Conservation (phyloP, 2,113 vertebrate species). For the Zosterops pallidus region DNA sequence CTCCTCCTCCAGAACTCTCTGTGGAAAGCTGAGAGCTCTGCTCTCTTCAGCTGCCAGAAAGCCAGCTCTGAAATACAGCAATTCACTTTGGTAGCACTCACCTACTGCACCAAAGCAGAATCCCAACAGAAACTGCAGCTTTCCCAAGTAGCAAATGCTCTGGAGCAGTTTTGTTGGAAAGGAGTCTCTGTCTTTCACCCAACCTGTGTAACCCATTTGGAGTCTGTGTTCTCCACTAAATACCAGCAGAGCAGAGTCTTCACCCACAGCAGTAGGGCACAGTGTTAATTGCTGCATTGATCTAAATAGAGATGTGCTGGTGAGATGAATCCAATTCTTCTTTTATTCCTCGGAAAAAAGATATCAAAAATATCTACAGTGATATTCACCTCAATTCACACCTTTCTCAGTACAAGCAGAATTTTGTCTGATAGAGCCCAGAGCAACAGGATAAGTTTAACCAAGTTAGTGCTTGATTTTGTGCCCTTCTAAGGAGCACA, state of each 20-base stretch:
- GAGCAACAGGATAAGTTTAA: background rate
- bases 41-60: background rate
- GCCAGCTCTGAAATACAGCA: background rate
- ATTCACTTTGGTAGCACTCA: background rate
- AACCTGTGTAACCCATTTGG: background rate
- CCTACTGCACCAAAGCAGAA: background rate
- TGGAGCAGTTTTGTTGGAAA: background rate
- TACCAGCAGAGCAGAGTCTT: background rate
- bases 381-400: background rate
- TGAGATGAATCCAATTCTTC: background rate
- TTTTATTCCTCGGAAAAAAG: background rate
- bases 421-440: background rate
- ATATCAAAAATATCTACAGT: background rate
- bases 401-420: background rate
- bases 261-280: too few species aligned
- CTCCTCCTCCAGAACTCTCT: slow-evolving; percentile 73
- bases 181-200: background rate
- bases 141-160: background rate
- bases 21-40: slow-evolving; percentile 9
- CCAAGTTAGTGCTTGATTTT: background rate
- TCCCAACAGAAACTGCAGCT: background rate
- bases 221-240: background rate
- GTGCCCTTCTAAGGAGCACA: background rate
- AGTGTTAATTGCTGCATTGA: background rate
- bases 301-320: background rate